Base-by-base conservation (phyloP, 2,888 invertebrate species). In the Meta bourneti region DNA sequence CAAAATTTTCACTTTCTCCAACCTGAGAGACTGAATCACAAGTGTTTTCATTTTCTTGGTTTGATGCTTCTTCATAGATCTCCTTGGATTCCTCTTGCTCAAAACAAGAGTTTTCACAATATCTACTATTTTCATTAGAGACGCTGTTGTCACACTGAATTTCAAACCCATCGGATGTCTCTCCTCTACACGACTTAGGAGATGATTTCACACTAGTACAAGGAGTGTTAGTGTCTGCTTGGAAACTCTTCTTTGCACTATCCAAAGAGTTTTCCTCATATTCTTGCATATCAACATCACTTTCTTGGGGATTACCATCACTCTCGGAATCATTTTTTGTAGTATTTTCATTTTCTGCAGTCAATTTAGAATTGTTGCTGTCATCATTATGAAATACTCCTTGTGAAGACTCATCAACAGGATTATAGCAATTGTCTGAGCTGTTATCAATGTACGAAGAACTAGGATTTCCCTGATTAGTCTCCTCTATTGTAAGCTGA, bases 211-310 rank as follows among this genome's bases (percentile, higher is more conserved):
- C 13, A 49, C 74, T 89, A 52, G 77, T 74, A 52, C 91, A 89
- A 7, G 88, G 49, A 20, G 74, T 83, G 11, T 51, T 84, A 20
- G 61, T 20, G 77, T 52, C 74, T 19, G 20, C 84, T 78, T 77
- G 72, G 34, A 54, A 48, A 69, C 86, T 91, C 54, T 87, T 87
- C 48, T 81, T 91, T 9, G 77, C 13, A 78, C 81, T 78, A 49
- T 92, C 89, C 51, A 48, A n/a, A 16, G 77, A 77, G 49, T 77
- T 77, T 69, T 13, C 70, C 19, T 61, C 61, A 0, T 61, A 61
- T 16, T 61, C 61, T 61, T 87, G 80, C n/a, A 86, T 70, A 61
- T 91, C 91, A 13, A 88, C 83, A 78, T 91, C 92, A 89, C 89
- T 89, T 69, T 79, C 80, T 52, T 69, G 84, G 20, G n/a, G 78